These are phyloP conservation scores for Daboia siamensis DNA, from an alignment of 2,113 vertebrate genomes.

Conservation along the genomic window DNA sequence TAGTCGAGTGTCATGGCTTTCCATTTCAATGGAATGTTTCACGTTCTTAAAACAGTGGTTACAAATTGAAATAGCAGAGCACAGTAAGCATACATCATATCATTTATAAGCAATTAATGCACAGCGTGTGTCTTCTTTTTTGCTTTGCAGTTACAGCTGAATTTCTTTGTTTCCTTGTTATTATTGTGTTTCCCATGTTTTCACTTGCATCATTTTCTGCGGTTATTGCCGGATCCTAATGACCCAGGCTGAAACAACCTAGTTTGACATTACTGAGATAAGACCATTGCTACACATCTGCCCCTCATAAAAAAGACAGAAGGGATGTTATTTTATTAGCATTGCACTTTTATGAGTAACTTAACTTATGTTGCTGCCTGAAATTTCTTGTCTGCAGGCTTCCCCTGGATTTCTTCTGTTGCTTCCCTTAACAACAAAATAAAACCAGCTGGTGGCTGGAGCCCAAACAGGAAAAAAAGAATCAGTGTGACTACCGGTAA, in stretches of 20 bases:
- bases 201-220: neutral
- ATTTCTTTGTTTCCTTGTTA: neutral
- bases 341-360: neutral
- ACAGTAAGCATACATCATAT: neutral
- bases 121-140: neutral
- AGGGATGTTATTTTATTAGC: neutral
- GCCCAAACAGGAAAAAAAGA: neutral
- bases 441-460: neutral
- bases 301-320: neutral
- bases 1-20: neutral
- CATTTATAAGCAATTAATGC: neutral
- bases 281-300: neutral
- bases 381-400: neutral
- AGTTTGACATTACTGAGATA: neutral
- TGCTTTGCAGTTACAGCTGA: neutral
- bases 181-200: neutral
- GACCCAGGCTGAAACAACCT: neutral
- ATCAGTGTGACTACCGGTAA: neutral
- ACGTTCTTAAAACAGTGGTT: neutral
- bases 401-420: neutral
- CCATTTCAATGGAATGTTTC: neutral
- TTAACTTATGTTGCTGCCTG: neutral
- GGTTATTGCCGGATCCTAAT: neutral
- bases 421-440: neutral
- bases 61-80: neutral